These are phyloP conservation scores for Valencia hispanica DNA, from an alignment of 2,797 vertebrate genomes.

Conservation along the genomic window DNA sequence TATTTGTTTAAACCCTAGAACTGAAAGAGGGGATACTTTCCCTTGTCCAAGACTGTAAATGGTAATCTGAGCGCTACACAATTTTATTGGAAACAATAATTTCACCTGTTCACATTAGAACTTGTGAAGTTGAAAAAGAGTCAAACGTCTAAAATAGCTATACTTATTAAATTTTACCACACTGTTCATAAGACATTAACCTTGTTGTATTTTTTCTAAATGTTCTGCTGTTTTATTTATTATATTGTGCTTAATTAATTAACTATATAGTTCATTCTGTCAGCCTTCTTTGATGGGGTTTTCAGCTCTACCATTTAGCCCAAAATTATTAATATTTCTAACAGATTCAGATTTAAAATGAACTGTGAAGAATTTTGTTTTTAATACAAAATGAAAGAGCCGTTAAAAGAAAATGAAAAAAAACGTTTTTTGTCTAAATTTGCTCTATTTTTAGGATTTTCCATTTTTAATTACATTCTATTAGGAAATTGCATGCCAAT, in stretches of 20 bases:
- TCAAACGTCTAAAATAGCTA: no score
- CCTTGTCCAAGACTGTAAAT: background rate
- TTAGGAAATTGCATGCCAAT: background rate
- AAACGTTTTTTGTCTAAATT: background rate
- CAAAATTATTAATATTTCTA: background rate
- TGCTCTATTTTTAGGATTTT: background rate
- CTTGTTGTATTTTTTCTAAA: background rate
- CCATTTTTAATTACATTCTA: background rate
- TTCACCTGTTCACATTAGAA: background rate
- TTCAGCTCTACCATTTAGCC: background rate
- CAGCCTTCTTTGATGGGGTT: no score
- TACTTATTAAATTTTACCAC: no score
- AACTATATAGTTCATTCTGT: background rate
- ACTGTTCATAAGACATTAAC: background rate
- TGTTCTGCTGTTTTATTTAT: background rate
- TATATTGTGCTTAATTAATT: background rate
- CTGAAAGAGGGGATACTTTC: background rate
- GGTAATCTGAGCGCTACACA: background rate
- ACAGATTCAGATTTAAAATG: background rate
- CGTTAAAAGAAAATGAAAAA: background rate
- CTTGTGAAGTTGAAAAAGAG: no score
- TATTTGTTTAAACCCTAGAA: background rate
- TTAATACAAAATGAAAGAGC: background rate
- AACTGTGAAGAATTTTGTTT: background rate
- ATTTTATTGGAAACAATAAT: background rate